phyloP scores from a whole-genome alignment of 1,140 invertebrate species.

The Drosophila ananassae region DNA sequence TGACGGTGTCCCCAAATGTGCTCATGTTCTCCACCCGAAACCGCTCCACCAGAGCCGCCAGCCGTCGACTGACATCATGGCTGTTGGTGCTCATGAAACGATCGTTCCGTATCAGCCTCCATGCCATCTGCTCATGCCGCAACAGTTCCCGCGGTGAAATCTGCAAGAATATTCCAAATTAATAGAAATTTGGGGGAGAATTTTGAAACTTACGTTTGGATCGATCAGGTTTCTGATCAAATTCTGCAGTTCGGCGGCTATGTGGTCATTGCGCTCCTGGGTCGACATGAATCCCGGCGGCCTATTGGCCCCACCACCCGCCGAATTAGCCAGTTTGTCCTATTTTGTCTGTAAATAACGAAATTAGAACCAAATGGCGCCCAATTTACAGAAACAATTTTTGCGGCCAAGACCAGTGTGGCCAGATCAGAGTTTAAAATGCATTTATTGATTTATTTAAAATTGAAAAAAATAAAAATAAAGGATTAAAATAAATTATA shows the following conservation, averaged over 20 bases:
- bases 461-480: not conserved
- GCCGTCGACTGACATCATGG: slow-evolving; percentile 49
- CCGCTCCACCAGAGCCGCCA: slow-evolving; percentile 63
- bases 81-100: slow-evolving; percentile 50
- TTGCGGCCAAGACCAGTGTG: not conserved
- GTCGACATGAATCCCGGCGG: slow-evolving; percentile 15
- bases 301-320: not conserved
- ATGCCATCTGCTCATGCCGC: slow-evolving; percentile 39
- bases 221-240: slow-evolving; percentile 53
- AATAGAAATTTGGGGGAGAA: not conserved
- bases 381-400: not conserved
- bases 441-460: no score
- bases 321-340: not conserved
- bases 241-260: slow-evolving; percentile 46
- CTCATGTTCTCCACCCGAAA: slow-evolving; percentile 60
- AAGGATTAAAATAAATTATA: not conserved
- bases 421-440: not conserved
- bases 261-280: slow-evolving; percentile 21
- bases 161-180: not conserved
- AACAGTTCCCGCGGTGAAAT: slow-evolving; percentile 32
- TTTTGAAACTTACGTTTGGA: slow-evolving; percentile 39
- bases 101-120: slow-evolving; percentile 51
- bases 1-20: slow-evolving; percentile 45
- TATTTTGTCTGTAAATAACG: not conserved
- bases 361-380: slow-evolving; percentile 3